Percentiles rank a stretch among this genome's conserved stretches.
Evolutionary conservation across 2,113 vertebrate species (phyloP).

Genomic region (Osmerus eperlanus): DNA sequence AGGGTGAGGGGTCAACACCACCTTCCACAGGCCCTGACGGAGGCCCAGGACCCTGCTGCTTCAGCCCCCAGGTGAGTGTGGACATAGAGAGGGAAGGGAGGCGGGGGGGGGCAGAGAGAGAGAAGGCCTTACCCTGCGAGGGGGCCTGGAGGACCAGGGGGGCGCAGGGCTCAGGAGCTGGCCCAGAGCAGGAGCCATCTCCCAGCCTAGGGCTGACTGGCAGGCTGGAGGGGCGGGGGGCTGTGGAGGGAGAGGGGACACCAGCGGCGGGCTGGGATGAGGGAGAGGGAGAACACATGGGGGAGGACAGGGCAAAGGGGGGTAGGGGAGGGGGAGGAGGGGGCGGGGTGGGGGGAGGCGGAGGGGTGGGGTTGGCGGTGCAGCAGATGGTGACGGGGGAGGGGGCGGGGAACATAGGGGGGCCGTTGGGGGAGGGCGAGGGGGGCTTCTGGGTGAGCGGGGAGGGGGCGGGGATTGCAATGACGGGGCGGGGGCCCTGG

Average conservation of each 20-base stretch:
- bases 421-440: slow-evolving; percentile 66
- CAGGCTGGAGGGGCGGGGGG: slow-evolving; percentile 70
- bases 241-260: slow-evolving; percentile 98
- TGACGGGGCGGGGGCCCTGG: slow-evolving; percentile 83
- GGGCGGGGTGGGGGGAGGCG: slow-evolving; percentile 74
- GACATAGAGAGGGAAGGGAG: slow-evolving; percentile 48
- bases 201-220: slow-evolving; percentile 44
- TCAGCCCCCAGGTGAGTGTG: slow-evolving; percentile 55
- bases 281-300: slow-evolving; percentile 74
- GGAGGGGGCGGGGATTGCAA: slow-evolving; percentile 81
- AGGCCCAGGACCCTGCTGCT: slow-evolving; percentile 22
- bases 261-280: slow-evolving; percentile 92
- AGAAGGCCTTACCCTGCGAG: slow-evolving; percentile 91
- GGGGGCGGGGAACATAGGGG: slow-evolving; percentile 72
- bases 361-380: slow-evolving; percentile 63
- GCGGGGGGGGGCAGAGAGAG: slow-evolving; percentile 65
- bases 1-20: neutral
- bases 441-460: slow-evolving; percentile 83
- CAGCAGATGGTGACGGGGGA: slow-evolving; percentile 72
- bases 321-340: slow-evolving; percentile 75
- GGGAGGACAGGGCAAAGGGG: slow-evolving; percentile 72
- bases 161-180: slow-evolving; percentile 42
- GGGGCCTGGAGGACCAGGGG: slow-evolving; percentile 61
- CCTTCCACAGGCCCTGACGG: slow-evolving; percentile 12
- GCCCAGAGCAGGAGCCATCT: slow-evolving; percentile 28